Evolutionary conservation across 2,113 vertebrate genomes (phyloP), one percentile per base, ranked within the genome.

Genomic region (Triplophysa rosa): DNA sequence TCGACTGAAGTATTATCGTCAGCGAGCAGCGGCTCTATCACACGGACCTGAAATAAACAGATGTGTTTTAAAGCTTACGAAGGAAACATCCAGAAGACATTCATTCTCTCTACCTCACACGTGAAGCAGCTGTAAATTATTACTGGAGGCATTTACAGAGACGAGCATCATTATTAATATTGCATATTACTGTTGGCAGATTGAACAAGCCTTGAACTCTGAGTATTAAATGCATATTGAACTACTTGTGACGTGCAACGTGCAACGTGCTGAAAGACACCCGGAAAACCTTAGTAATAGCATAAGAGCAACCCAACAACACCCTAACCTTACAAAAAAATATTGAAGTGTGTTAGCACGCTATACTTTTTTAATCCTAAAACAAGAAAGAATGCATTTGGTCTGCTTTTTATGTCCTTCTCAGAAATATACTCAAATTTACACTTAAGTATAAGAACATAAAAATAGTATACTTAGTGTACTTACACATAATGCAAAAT

Each of bases 1-100:
- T 86, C 85, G 75, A 85, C 86, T 85, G 84, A 71, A 87, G 85
- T 82, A 89, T 89, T 89, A 89, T 92, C 89, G 83, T 84, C 83
- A 77, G 83, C 80, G 67, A 87, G 67, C 91, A 91, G 89, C 86
- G 84, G 79, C 87, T 82, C 78, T 87, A 86, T 82, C 81, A 87
- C 87, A 89, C 82, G 83, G 80, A 85, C 85, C 16, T 12, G 6
- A 23, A 21, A 56, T 66, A 65, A 75, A 71, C 24, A 68, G 49
- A 68, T 80, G 62, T 16, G 65, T 61, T 74, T 64, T 26, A 47
- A 62, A 19, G 58, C 56, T 42, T 6, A 2, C 2, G 17, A 63
- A 49, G 58, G 10, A 47, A 47, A 70, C 29, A n/a, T 70, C 47
- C 54, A 58, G 6, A 14, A 61, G 21, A 59, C 54, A 3, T 73